Evolutionary conservation across 30 jellyfish, hydroid and myxozoan genomes (phyloP).

Genomic region (Morbakka virulenta): DNA sequence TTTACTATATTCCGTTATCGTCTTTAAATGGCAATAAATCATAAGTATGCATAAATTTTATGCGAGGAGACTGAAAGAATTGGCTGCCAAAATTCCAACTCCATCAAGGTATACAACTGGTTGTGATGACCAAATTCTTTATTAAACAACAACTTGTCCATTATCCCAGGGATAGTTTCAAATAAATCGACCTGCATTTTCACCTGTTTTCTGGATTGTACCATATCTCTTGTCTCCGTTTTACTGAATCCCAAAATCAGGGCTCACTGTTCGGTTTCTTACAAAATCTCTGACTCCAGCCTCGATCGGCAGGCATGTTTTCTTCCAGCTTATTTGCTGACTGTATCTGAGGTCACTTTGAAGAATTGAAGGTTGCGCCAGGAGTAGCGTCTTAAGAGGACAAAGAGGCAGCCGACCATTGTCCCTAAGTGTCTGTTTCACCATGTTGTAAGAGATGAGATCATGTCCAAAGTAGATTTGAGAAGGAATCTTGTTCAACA

Average conservation of each 20-base stretch:
- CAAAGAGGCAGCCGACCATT: background rate
- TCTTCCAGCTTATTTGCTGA: background rate
- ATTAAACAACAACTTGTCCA: background rate
- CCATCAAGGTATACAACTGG: background rate
- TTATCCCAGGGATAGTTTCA: background rate
- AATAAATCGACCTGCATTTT: background rate
- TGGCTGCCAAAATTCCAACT: too few species aligned
- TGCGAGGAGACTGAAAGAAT: too few species aligned
- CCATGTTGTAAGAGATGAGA: background rate
- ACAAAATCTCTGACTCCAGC: background rate
- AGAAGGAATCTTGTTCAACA: background rate
- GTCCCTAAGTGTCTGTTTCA: background rate
- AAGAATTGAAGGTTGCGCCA: background rate
- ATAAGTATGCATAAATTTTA: background rate
- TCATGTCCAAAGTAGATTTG: background rate
- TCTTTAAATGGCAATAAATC: background rate
- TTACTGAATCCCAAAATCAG: background rate
- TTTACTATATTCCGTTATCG: background rate
- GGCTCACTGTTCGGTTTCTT: background rate
- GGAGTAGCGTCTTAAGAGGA: background rate
- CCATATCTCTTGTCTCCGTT: background rate
- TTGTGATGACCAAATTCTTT: background rate
- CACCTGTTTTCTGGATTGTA: background rate
- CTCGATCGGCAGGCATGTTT: background rate
- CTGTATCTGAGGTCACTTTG: background rate